phyloP scores from a whole-genome alignment of 2,113 vertebrate species.

The Aegypius monachus region DNA sequence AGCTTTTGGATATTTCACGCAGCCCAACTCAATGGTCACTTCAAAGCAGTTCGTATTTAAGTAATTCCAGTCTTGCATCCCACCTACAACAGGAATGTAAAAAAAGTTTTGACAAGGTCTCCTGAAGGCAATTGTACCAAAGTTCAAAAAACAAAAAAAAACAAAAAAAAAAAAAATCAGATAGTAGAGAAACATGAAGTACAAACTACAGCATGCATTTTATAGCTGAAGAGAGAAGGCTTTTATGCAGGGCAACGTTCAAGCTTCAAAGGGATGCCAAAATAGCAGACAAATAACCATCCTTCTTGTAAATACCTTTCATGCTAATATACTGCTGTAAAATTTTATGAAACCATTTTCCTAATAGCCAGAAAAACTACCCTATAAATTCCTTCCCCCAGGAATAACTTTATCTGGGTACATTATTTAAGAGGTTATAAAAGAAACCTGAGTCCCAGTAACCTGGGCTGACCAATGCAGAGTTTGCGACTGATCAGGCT shows the following conservation, averaged over 20 bases:
- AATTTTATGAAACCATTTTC: not conserved
- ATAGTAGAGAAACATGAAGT: not conserved
- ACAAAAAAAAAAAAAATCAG: not conserved
- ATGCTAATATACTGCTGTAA: slow-evolving; percentile 7
- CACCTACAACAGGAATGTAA: slow-evolving; percentile 75
- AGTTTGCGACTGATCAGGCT: not conserved
- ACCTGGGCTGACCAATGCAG: not conserved
- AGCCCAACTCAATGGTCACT: slow-evolving; percentile 95
- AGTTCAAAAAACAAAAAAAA: not conserved
- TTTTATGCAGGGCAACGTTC: not conserved
- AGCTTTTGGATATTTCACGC: slow-evolving; percentile 88
- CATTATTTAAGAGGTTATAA: not conserved
- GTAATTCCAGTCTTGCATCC: slow-evolving; percentile 99
- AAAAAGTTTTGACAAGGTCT: not conserved
- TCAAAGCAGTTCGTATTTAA: slow-evolving; percentile 97
- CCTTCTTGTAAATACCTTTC: slow-evolving; percentile 34
- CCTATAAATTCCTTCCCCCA: slow-evolving; percentile 16
- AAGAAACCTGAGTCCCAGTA: not conserved
- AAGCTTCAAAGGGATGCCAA: not conserved
- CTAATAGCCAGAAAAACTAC: not conserved
- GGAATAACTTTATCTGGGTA: not conserved
- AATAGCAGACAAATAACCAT: not conserved
- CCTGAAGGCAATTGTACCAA: not conserved
- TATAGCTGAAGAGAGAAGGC: not conserved
- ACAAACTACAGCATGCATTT: not conserved